These are phyloP conservation scores for Leptopilina boulardi DNA, from an alignment of 1,140 invertebrate species.

Conservation along the genomic window DNA sequence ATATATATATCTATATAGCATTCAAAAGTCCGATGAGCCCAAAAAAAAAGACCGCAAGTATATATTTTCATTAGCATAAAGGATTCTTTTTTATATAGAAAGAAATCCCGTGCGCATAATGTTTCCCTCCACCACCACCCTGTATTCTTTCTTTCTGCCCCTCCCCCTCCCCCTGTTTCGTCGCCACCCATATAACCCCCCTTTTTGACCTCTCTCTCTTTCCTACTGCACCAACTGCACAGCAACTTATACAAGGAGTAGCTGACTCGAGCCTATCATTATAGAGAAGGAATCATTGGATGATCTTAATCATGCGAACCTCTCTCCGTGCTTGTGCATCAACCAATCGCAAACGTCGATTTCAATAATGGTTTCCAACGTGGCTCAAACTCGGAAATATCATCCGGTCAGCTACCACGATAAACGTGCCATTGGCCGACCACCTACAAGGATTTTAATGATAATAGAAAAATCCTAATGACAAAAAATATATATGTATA, in stretches of 20 bases:
- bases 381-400: slow-evolving; percentile 60
- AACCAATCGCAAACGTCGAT: slow-evolving; percentile 71
- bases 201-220: not conserved
- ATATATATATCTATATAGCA: not conserved
- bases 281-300: slow-evolving; percentile 77
- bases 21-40: slow-evolving; percentile 34
- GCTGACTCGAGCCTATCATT: slow-evolving; percentile 73
- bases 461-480: slow-evolving; percentile 25
- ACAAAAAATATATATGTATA: slow-evolving; percentile 22
- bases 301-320: slow-evolving; percentile 77
- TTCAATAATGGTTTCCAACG: slow-evolving; percentile 73
- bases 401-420: slow-evolving; percentile 39
- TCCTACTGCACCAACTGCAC: slow-evolving; percentile 21
- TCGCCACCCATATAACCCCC: not conserved
- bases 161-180: slow-evolving; percentile 10
- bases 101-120: slow-evolving; percentile 28
- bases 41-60: slow-evolving; percentile 46
- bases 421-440: slow-evolving; percentile 34
- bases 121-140: not conserved
- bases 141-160: not conserved
- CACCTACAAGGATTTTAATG: slow-evolving; percentile 35
- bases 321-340: slow-evolving; percentile 70
- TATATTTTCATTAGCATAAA: slow-evolving; percentile 71
- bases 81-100: slow-evolving; percentile 56
- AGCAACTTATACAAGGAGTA: slow-evolving; percentile 58